Conservation (phyloP, 2,113 vertebrate genomes). For the Nerophis lumbriciformis region DNA sequence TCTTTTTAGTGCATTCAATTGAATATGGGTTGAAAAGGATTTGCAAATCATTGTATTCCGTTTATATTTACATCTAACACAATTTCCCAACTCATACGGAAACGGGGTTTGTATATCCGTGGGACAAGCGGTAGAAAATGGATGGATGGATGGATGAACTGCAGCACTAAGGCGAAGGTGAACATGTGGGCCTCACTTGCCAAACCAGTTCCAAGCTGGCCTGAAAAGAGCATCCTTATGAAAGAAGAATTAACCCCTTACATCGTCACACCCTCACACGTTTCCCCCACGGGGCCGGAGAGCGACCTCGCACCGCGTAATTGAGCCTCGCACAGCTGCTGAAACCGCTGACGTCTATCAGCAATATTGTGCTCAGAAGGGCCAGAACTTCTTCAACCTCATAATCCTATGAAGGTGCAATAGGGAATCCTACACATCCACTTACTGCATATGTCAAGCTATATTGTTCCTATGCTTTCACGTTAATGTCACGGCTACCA, state of each 20-base stretch:
- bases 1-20: too few relatives aligned
- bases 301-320: slow-evolving; percentile 20
- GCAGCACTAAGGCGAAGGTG: not conserved
- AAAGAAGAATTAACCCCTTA: slow-evolving; percentile 46
- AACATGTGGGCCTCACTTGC: slow-evolving; percentile 13
- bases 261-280: slow-evolving; percentile 26
- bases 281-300: slow-evolving; percentile 21
- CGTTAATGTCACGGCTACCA: not conserved
- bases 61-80: too few relatives aligned
- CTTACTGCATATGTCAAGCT: not conserved
- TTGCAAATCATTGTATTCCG: too few relatives aligned
- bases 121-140: too few relatives aligned
- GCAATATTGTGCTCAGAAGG: slow-evolving; percentile 35
- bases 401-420: not conserved
- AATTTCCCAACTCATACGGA: too few relatives aligned
- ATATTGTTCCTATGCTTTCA: not conserved
- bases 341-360: slow-evolving; percentile 30
- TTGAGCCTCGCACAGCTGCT: slow-evolving; percentile 38
- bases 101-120: too few relatives aligned
- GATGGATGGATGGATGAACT: too few relatives aligned
- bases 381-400: not conserved
- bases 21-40: too few relatives aligned
- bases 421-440: not conserved
- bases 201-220: slow-evolving; percentile 14
- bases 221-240: slow-evolving; percentile 36